Evolutionary conservation across 2,888 invertebrate genomes (phyloP).

Genomic region (Galerucella nymphaeae): DNA sequence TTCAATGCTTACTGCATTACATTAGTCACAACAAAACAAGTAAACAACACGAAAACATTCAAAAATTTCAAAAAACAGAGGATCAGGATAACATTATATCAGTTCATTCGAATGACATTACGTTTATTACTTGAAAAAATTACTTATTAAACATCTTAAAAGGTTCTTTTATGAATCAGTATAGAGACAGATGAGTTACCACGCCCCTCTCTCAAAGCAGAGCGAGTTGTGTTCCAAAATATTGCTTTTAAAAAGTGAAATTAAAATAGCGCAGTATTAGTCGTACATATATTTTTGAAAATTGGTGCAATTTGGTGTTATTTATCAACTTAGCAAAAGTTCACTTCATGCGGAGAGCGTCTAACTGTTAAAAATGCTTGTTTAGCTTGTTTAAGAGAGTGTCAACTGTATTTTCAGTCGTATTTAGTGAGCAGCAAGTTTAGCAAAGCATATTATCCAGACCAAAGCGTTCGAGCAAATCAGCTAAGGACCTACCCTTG

Average conservation of each 20-base stretch:
- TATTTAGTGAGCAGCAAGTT: constrained; percentile 19
- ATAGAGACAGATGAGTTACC: constrained; percentile 23
- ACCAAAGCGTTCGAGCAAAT: constrained; percentile 22
- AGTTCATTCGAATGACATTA: background rate
- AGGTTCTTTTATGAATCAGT: constrained; percentile 13
- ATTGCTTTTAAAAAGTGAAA: background rate
- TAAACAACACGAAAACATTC: background rate
- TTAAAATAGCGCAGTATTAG: background rate
- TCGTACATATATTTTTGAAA: background rate
- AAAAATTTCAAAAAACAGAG: background rate
- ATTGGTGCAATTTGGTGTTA: constrained; percentile 14
- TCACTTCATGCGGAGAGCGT: background rate
- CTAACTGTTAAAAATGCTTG: background rate
- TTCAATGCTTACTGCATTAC: background rate
- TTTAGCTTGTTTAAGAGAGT: constrained; percentile 17
- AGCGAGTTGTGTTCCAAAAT: background rate
- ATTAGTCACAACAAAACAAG: constrained; percentile 9
- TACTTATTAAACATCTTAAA: background rate
- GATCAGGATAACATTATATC: background rate
- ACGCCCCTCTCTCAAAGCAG: constrained; percentile 28
- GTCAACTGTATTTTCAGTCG: constrained; percentile 7
- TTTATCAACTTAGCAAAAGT: constrained; percentile 22
- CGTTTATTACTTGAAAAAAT: background rate
- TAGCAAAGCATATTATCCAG: constrained; percentile 20
- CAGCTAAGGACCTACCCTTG: constrained; percentile 57